A percentile compares a stretch with the other conserved stretches of the same genome.
These are phyloP conservation scores for Notechis scutatus DNA, from an alignment of 2,113 vertebrate genomes.

Conservation along the genomic window DNA sequence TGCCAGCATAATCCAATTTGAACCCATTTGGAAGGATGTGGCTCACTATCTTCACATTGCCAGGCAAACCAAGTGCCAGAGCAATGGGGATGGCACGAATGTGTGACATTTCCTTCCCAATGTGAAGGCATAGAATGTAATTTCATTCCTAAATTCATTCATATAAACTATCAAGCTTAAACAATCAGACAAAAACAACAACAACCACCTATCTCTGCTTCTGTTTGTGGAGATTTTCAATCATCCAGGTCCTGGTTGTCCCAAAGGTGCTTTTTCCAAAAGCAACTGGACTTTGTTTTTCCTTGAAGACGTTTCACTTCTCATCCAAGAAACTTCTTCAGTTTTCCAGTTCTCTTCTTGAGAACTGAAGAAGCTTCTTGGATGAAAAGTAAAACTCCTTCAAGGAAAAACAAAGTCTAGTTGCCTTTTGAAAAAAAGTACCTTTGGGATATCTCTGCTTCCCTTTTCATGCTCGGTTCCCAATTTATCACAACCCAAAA, in stretches of 20 bases:
- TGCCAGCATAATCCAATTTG: constrained; percentile 23
- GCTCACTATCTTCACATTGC: background rate
- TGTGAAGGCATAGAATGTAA: background rate
- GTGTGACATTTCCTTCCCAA: background rate
- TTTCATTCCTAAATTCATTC: background rate
- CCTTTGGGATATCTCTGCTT: background rate
- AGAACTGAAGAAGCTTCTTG: background rate
- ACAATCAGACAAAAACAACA: background rate
- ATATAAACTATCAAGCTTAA: background rate
- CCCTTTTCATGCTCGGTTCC: background rate
- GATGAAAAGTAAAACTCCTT: background rate
- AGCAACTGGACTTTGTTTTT: background rate
- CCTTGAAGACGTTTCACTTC: background rate
- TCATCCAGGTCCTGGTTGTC: background rate
- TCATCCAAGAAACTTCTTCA: background rate
- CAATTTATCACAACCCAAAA: background rate
- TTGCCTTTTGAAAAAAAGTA: background rate
- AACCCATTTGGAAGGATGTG: constrained; percentile 19
- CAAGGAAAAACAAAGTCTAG: background rate
- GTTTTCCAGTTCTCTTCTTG: background rate
- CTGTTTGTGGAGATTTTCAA: background rate
- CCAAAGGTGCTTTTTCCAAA: background rate
- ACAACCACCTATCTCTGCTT: background rate
- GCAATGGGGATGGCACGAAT: background rate
- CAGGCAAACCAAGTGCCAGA: background rate